Evolutionary conservation across 2,888 invertebrate species (phyloP).

Genomic region (Meghimatium bilineatum): DNA sequence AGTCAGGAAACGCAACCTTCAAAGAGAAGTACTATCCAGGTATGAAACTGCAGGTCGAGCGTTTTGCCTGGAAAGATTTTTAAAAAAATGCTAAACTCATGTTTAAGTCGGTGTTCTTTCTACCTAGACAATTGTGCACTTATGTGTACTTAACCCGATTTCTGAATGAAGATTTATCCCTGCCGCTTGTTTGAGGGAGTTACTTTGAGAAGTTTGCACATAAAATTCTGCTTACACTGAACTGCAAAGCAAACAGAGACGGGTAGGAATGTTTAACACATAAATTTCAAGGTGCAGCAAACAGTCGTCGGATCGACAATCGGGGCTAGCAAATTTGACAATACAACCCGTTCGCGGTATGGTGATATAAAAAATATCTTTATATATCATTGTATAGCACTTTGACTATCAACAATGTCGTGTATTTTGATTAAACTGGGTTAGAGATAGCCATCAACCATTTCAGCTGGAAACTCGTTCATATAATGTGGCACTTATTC

Average conservation of each 20-base stretch:
- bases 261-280: background rate
- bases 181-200: conserved; percentile 12
- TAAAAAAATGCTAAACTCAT: background rate
- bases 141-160: background rate
- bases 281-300: background rate
- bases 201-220: conserved; percentile 14
- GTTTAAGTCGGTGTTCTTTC: background rate
- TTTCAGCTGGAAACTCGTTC: too few species aligned
- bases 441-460: too few species aligned
- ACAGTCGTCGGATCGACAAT: background rate
- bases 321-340: too few species aligned
- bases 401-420: too few species aligned
- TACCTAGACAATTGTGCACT: background rate
- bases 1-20: background rate
- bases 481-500: too few species aligned
- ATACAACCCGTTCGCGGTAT: too few species aligned
- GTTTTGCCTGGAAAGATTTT: background rate
- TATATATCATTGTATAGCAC: too few species aligned
- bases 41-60: background rate
- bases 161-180: conserved; percentile 15
- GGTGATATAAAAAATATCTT: too few species aligned
- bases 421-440: too few species aligned
- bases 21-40: background rate
- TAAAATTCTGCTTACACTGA: conserved; percentile 4
- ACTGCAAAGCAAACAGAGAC: conserved; percentile 3